phyloP scores from a whole-genome alignment of 2,797 vertebrate genomes.

The Sebastes minor region DNA sequence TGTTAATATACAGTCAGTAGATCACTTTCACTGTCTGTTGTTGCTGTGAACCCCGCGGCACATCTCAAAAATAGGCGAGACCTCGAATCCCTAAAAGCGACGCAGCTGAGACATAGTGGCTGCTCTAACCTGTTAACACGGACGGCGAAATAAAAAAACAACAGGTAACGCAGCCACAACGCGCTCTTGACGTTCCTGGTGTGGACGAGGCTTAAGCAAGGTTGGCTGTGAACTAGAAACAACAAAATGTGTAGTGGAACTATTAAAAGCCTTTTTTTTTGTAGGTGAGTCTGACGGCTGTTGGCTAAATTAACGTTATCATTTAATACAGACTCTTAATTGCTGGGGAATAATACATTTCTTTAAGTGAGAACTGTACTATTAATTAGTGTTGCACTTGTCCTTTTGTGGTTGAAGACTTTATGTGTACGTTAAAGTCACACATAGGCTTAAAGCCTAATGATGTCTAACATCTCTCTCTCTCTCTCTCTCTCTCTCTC shows the following conservation, averaged over 20 bases:
- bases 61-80: too few relatives aligned
- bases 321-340: background rate
- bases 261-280: background rate
- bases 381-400: slow-evolving; percentile 2
- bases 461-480: slow-evolving; percentile 7
- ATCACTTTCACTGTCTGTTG: too few relatives aligned
- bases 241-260: background rate
- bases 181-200: too few relatives aligned
- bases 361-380: background rate
- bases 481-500: background rate
- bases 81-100: too few relatives aligned
- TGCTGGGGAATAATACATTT: background rate
- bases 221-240: background rate
- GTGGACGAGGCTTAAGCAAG: background rate
- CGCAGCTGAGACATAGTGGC: too few relatives aligned
- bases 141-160: too few relatives aligned
- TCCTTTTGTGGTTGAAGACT: background rate
- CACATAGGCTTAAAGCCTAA: background rate
- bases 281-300: background rate
- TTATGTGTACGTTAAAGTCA: background rate
- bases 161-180: too few relatives aligned
- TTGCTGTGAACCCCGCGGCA: too few relatives aligned
- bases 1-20: too few relatives aligned
- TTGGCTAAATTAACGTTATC: background rate
- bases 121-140: too few relatives aligned